phyloP scores from a whole-genome alignment of 2,113 vertebrate genomes.

The Onychostoma macrolepis region DNA sequence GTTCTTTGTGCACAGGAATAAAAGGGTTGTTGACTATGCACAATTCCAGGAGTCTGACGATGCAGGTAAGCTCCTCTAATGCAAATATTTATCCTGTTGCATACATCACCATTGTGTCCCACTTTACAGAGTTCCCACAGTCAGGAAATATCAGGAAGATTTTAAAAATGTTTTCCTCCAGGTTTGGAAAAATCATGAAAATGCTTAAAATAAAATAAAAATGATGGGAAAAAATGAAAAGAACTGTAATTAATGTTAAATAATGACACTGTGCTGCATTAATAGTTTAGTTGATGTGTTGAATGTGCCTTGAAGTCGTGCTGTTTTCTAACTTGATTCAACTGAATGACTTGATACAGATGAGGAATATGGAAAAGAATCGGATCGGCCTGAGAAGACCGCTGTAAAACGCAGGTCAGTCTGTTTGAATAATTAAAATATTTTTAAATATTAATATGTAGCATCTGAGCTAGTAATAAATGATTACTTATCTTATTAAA shows the following conservation, averaged over 20 bases:
- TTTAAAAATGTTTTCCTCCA: neutral
- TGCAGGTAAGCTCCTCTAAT: slow-evolving; percentile 70
- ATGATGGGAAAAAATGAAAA: neutral
- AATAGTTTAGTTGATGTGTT: neutral
- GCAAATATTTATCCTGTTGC: neutral
- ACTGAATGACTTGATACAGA: slow-evolving; percentile 72
- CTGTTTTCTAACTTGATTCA: slow-evolving; percentile 29
- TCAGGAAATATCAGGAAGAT: neutral
- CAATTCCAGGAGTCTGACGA: slow-evolving; percentile 99
- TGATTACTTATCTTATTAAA: neutral
- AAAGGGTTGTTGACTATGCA: slow-evolving; percentile 98
- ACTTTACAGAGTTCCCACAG: neutral
- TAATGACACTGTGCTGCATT: neutral
- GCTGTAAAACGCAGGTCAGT: slow-evolving; percentile 61
- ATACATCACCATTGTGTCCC: neutral
- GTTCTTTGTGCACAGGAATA: slow-evolving; percentile 82
- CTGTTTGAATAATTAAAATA: neutral
- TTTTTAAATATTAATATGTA: neutral
- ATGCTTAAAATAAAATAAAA: neutral
- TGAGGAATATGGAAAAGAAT: slow-evolving; percentile 92
- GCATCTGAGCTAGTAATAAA: neutral
- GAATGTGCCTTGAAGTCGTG: neutral
- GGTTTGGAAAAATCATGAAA: neutral
- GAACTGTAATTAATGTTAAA: neutral
- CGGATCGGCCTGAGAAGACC: slow-evolving; percentile 89